Base-by-base conservation (phyloP, 1,140 invertebrate species). In the Scaptomyza montana region DNA sequence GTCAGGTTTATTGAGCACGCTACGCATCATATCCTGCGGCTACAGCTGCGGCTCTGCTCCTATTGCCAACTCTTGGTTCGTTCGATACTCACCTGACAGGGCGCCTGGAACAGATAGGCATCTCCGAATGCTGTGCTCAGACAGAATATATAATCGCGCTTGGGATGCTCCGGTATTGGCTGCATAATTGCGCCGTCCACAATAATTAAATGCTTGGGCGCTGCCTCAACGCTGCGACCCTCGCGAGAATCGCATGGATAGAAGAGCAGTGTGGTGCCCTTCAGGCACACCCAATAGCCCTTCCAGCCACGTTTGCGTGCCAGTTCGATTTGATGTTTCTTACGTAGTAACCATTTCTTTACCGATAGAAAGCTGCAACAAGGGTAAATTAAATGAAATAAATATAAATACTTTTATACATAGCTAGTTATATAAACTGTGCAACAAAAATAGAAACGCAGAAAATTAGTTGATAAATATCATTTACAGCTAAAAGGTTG, bases 151-250 rank as follows among this genome's bases (percentile, higher is more conserved):
- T 98, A 97, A 93, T 99, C 98, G 77, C 98, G 94, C 93, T 99
- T 99, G 0, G 98, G 98, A 93, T 99, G 98, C 92, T 99, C 98
- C 7, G 98, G 98, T 90, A 99, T 98, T 28, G 98, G 97, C 93
- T 99, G 98, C 96, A 99, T 98, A 90, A 99, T 98, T 69, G 98
- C 97, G 45, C 98, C 98, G 92, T 99, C 98, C 70, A 99, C 97
- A 91, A 98, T 98, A 92, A 98, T 98, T 78, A 98, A 95, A 93
- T 98, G 97, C 92, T 98, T 98, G 16, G 97, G 97, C 12, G 97
- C 96, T 19, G 97, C 96, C 91, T 98, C 98, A 28, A 98, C 97
- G 8, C 96, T 96, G 47, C 96, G 94, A 13, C 96, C 96, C 91
- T 98, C 98, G 53, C 98, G 95, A 28, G 97, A 98, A 92, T 98